phyloP scores from a whole-genome alignment of 2,888 invertebrate species.

The Pheosia tremula region DNA sequence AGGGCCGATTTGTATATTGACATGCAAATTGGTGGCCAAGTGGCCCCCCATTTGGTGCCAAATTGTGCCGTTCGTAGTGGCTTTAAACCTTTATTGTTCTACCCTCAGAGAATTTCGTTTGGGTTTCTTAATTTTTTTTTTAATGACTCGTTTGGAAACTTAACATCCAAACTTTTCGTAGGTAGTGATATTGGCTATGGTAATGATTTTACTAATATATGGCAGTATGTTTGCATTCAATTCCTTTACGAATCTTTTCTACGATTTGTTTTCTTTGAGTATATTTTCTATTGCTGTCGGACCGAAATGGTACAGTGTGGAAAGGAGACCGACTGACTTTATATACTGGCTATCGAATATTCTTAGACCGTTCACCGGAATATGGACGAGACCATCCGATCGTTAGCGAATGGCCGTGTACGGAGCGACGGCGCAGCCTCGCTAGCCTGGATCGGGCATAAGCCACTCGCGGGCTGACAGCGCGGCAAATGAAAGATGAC shows the following conservation, averaged over 20 bases:
- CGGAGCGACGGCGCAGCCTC: too few relatives aligned
- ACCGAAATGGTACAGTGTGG: conserved; percentile 26
- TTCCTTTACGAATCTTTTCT: conserved; percentile 59
- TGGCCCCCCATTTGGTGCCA: too few relatives aligned
- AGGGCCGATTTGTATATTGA: too few relatives aligned
- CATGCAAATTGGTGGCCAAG: too few relatives aligned
- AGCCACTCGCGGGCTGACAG: too few relatives aligned
- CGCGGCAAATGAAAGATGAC: too few relatives aligned
- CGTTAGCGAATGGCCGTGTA: too few relatives aligned
- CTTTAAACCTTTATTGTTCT: conserved; percentile 11
- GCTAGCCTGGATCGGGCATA: too few relatives aligned
- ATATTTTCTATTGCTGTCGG: conserved; percentile 34
- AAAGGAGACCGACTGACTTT: conserved; percentile 21
- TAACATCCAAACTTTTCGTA: conserved; percentile 33
- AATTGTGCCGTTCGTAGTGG: too few relatives aligned
- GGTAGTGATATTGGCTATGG: conserved; percentile 26
- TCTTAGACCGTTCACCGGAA: conserved; percentile 21
- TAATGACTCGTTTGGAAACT: conserved; percentile 52
- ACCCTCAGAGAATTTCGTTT: conserved; percentile 18
- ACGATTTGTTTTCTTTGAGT: conserved; percentile 19
- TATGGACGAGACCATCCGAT: conserved; percentile 39
- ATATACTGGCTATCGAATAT: conserved; percentile 26
- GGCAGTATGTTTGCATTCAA: conserved; percentile 81
- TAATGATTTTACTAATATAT: conserved; percentile 67
- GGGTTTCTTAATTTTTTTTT: conserved; percentile 48